Conservation (phyloP, 2,797 vertebrate species). For the Tapera naevia region DNA sequence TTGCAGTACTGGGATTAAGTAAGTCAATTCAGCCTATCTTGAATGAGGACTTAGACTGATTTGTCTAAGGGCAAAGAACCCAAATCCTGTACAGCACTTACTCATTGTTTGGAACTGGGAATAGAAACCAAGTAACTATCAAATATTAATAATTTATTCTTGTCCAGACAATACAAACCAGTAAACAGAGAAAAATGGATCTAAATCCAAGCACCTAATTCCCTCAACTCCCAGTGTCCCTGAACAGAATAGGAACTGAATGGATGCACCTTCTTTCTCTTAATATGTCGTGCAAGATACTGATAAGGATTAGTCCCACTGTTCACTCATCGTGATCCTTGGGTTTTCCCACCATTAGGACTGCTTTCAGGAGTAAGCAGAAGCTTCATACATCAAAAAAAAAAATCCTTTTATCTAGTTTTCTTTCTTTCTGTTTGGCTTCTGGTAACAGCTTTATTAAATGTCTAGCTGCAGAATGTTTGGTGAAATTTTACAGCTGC, state of each 20-base stretch:
- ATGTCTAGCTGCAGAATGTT: not conserved
- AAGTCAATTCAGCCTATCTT: not conserved
- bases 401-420: not conserved
- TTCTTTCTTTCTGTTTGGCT: not conserved
- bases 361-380: not conserved
- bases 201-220: not conserved
- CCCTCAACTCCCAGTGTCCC: not conserved
- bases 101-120: not conserved
- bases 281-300: not conserved
- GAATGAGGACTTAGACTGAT: not conserved
- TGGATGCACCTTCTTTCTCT: not conserved
- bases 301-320: not conserved
- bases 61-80: not conserved
- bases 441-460: not conserved
- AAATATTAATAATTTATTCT: not conserved
- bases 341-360: not conserved
- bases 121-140: not conserved
- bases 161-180: not conserved
- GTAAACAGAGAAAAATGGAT: not conserved
- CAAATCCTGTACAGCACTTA: not conserved
- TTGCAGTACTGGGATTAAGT: rapidly evolving
- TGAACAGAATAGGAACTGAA: not conserved
- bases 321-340: not conserved
- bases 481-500: not conserved
- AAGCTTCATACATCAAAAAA: not conserved